Conservation (phyloP, 1,140 invertebrate genomes). For the Pachyrhynchus sulphureomaculatus region DNA sequence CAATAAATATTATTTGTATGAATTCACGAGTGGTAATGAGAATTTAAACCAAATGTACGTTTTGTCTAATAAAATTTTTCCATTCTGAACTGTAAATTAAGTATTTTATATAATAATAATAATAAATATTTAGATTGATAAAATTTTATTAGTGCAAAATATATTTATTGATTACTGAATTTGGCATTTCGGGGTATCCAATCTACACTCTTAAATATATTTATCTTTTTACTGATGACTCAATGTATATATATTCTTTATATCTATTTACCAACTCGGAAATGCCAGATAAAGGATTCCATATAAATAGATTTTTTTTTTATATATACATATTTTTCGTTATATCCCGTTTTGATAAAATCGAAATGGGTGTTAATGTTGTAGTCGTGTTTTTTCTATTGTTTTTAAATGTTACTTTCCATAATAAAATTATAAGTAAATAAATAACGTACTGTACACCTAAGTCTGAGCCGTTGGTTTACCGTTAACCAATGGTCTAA, state of each 20-base stretch:
- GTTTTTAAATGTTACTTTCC: slow-evolving; percentile 31
- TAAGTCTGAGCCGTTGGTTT: slow-evolving; percentile 42
- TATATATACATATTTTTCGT: slow-evolving; percentile 3
- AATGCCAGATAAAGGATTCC: neutral
- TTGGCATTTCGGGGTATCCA: neutral
- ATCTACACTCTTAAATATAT: neutral
- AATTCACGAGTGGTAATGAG: neutral
- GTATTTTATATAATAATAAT: neutral
- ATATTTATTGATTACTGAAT: neutral
- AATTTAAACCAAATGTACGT: neutral
- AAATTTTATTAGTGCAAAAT: neutral
- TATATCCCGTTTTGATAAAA: slow-evolving; percentile 1
- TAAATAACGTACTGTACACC: slow-evolving; percentile 40
- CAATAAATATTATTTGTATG: slow-evolving; percentile 38
- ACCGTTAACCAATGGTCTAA: slow-evolving; percentile 33
- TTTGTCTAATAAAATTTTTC: neutral
- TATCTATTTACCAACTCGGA: neutral
- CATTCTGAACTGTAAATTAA: neutral
- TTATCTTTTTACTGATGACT: neutral
- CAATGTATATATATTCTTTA: neutral
- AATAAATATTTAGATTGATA: neutral
- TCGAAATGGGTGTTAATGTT: neutral
- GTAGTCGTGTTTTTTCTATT: slow-evolving; percentile 28
- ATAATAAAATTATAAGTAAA: slow-evolving; percentile 15
- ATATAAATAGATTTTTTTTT: slow-evolving; percentile 3